phyloP scores from a whole-genome alignment of 2,113 vertebrate species.

The Amia ocellicauda region DNA sequence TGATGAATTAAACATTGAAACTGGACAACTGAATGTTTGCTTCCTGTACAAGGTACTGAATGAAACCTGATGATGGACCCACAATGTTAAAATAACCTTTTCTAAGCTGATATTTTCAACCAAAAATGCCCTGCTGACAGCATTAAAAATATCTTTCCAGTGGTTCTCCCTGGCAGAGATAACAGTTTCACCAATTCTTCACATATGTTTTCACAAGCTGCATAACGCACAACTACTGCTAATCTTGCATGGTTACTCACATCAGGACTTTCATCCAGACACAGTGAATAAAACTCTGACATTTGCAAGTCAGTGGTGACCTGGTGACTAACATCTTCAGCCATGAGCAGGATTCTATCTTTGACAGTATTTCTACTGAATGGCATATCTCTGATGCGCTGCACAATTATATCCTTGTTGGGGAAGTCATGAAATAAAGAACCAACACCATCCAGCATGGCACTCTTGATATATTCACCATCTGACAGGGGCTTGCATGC shows the following conservation, averaged over 20 bases:
- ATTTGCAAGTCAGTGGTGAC: constrained; percentile 19
- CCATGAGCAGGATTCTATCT: constrained; percentile 7
- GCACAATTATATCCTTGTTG: constrained; percentile 21
- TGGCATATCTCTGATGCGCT: constrained; percentile 18
- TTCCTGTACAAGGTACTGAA: constrained; percentile 15
- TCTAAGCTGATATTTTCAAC: constrained; percentile 10
- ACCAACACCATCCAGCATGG: constrained; percentile 18
- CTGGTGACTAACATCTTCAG: constrained; percentile 16
- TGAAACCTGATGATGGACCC: constrained; percentile 8
- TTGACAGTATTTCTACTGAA: constrained; percentile 8
- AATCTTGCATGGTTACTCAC: constrained; percentile 4
- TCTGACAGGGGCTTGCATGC: constrained; percentile 19
- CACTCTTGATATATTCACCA: constrained; percentile 14
- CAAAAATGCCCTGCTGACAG: constrained; percentile 16
- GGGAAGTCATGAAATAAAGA: constrained; percentile 26
- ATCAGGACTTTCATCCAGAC: background rate
- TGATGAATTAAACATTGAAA: constrained; percentile 17
- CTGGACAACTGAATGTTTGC: constrained; percentile 20
- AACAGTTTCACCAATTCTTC: constrained; percentile 23
- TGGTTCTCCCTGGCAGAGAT: constrained; percentile 15
- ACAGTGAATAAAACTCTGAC: background rate
- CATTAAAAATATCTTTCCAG: constrained; percentile 2
- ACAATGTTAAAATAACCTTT: constrained; percentile 10
- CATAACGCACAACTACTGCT: constrained; percentile 19
- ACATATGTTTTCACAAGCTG: constrained; percentile 19